Conservation (phyloP, 2,113 vertebrate species). For the Ptilorrhoa leucosticta region DNA sequence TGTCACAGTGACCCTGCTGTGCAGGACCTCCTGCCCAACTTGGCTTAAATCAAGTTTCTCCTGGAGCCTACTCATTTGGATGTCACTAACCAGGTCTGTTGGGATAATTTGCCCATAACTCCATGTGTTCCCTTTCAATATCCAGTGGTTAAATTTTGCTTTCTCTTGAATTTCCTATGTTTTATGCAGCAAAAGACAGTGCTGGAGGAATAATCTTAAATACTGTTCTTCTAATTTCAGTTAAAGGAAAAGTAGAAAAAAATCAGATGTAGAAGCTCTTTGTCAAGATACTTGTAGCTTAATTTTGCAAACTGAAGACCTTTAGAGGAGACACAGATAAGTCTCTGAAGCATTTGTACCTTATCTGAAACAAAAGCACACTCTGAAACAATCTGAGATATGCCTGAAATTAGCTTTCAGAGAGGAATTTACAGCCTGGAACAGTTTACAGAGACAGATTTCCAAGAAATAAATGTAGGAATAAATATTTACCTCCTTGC, state of each 20-base stretch:
- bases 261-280: neutral
- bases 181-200: neutral
- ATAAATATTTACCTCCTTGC: slow-evolving; percentile 17
- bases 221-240: neutral
- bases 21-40: neutral
- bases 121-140: neutral
- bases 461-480: slow-evolving; percentile 35
- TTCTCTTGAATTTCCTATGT: neutral
- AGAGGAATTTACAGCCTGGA: slow-evolving; percentile 10
- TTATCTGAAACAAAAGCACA: neutral
- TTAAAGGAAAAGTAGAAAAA: neutral
- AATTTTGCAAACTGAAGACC: neutral
- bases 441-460: neutral
- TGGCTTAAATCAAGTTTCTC: neutral
- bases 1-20: neutral
- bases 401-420: neutral
- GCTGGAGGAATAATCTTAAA: neutral
- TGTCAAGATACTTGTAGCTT: neutral
- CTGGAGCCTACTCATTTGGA: neutral
- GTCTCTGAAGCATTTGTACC: neutral
- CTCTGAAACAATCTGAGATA: neutral
- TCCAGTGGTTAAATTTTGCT: neutral
- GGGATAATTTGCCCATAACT: neutral
- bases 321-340: neutral
- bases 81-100: neutral